Evolutionary conservation across 1,140 invertebrate genomes (phyloP).

Genomic region (Drosophila kikkawai): DNA sequence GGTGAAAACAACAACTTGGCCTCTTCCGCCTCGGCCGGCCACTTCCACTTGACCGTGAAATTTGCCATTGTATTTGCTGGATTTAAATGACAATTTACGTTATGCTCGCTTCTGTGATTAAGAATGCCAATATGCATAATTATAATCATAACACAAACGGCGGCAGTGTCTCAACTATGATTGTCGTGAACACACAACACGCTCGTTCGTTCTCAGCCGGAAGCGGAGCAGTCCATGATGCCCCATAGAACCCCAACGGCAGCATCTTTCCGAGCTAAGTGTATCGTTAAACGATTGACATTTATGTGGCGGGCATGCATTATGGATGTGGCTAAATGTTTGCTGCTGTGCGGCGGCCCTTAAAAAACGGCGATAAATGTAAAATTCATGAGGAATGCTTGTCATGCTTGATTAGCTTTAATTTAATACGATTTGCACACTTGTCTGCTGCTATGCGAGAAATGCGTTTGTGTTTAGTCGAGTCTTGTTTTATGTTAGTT

Average conservation of each 20-base stretch:
- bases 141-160: conserved; percentile 42
- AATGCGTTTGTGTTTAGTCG: conserved; percentile 51
- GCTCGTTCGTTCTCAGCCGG: conserved; percentile 56
- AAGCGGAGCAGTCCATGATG: conserved; percentile 44
- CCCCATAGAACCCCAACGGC: conserved; percentile 28
- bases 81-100: conserved; percentile 77
- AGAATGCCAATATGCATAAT: conserved; percentile 72
- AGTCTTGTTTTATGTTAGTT: conserved; percentile 37
- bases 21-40: conserved; percentile 67
- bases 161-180: conserved; percentile 39
- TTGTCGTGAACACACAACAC: conserved; percentile 35
- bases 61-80: conserved; percentile 53
- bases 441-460: conserved; percentile 68
- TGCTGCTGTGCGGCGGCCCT: conserved; percentile 30
- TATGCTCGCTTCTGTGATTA: conserved; percentile 61
- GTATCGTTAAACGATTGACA: conserved; percentile 57
- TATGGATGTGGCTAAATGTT: conserved; percentile 18
- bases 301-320: conserved; percentile 16
- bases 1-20: conserved; percentile 60
- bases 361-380: conserved; percentile 29
- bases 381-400: conserved; percentile 48
- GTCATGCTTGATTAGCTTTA: conserved; percentile 51
- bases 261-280: conserved; percentile 19
- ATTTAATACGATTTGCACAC: conserved; percentile 80
- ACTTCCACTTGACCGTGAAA: conserved; percentile 75